Conservation (phyloP, 2,797 vertebrate genomes). For the Loriculus beryllinus region DNA sequence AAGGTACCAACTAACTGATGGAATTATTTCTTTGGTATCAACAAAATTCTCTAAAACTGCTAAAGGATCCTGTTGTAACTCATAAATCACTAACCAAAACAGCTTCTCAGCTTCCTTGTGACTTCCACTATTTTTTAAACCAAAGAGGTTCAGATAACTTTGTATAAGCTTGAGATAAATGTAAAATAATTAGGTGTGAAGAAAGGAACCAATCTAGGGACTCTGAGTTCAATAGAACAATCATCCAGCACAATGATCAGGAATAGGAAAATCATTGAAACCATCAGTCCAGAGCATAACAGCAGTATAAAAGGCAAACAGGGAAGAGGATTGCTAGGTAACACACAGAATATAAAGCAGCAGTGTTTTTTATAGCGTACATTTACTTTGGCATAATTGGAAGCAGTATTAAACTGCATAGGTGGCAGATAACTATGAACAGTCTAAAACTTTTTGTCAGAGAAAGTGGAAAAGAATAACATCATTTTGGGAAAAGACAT, state of each 20-base stretch:
- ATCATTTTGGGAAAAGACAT: not conserved
- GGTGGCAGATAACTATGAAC: not conserved
- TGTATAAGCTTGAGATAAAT: not conserved
- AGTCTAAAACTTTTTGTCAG: not conserved
- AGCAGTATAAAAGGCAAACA: slow-evolving; percentile 24
- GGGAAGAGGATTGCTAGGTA: not conserved
- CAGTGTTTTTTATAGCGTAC: not conserved
- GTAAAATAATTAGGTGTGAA: slow-evolving; percentile 6
- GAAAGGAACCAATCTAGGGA: not conserved
- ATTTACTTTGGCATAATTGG: not conserved
- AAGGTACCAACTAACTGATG: not conserved
- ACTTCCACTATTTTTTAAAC: not conserved
- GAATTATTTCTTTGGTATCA: not conserved
- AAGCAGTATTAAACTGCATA: not conserved
- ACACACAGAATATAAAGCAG: slow-evolving; percentile 31
- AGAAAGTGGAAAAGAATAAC: not conserved
- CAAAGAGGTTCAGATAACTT: not conserved
- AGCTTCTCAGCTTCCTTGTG: not conserved
- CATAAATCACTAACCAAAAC: not conserved
- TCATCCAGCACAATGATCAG: slow-evolving; percentile 25
- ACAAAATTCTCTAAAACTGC: not conserved
- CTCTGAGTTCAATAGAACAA: slow-evolving; percentile 18
- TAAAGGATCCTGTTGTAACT: not conserved
- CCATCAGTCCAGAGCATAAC: slow-evolving; percentile 20
- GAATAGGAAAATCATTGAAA: slow-evolving; percentile 52